Evolutionary conservation across 2,888 invertebrate species (phyloP), one percentile per base, ranked within the genome.

Genomic region (Parnassius mnemosyne): DNA sequence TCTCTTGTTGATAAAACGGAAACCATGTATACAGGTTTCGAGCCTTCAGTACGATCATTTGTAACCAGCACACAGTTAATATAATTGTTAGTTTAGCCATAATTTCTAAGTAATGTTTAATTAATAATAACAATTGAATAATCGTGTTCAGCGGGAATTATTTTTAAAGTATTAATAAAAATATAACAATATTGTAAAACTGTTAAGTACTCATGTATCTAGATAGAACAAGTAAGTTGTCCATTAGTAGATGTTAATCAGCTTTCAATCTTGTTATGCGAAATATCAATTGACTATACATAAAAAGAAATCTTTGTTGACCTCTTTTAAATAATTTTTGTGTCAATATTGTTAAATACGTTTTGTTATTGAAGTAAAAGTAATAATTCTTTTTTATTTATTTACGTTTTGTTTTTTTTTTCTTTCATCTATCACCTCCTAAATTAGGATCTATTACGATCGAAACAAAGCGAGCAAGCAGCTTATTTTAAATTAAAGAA

Each of bases 131-230:
- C 50, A 54, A 55, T 59, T 78, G 76, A 83, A 79, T 83, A 84
- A 85, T 85, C 86, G 90, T 90, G 89, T 91, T 90, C 89, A 88
- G 83, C 81, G 86, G 87, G 84, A 84, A 81, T 87, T 87, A 88
- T 85, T 87, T 88, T 84, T 87, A 88, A 89, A 88, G 88, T 86
- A 87, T 78, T 80, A 76, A 81, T 81, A 60, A 81, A 78, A 83
- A 82, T 81, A 85, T 83, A 60, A 81, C 79, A 83, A 82, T 81
- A 85, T 83, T 89, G 86, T 89, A 86, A 87, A 87, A 88, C 87
- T 87, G 86, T 87, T 90, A 88, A 87, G 85, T 83, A 84, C 83
- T 83, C 85, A 85, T 90, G 86, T 89, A 89, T 85, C 79, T 87
- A 88, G 84, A 83, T 89, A 88, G 87, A 83, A 78, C 76, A 79